Evolutionary conservation across 2,113 vertebrate species (phyloP).

Genomic region (Macrotus californicus): DNA sequence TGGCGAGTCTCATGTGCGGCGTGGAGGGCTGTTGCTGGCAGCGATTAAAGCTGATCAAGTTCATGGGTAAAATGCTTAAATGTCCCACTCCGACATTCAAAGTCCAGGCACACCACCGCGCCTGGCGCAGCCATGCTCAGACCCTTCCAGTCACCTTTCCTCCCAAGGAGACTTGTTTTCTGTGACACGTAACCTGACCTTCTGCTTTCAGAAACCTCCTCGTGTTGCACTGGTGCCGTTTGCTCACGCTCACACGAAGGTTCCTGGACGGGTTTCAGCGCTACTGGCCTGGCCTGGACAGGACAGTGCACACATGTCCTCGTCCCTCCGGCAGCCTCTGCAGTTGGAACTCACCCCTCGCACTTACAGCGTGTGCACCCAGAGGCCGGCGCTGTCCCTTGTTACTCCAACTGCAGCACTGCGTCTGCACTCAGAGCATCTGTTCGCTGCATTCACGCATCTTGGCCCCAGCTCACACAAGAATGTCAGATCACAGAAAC

Average conservation of each 20-base stretch:
- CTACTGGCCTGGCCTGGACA: neutral
- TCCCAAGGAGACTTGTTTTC: neutral
- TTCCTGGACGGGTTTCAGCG: neutral
- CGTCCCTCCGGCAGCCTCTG: neutral
- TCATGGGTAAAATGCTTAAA: neutral
- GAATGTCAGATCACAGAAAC: constrained; percentile 40
- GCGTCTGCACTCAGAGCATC: constrained; percentile 30
- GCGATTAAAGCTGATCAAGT: neutral
- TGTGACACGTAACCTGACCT: neutral
- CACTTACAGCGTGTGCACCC: neutral
- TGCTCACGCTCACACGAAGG: neutral
- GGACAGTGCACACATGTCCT: constrained; percentile 4
- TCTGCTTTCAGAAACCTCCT: neutral
- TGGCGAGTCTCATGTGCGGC: neutral
- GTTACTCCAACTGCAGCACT: neutral
- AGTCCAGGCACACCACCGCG: neutral
- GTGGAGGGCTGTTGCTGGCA: neutral
- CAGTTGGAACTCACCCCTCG: constrained; percentile 29
- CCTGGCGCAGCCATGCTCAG: neutral
- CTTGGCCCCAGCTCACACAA: constrained; percentile 24
- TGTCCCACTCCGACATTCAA: neutral
- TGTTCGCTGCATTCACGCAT: neutral
- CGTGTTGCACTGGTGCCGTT: neutral
- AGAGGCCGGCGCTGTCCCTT: constrained; percentile 40
- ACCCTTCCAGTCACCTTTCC: neutral